Evolutionary conservation across 2,797 vertebrate genomes (phyloP), one percentile per base, ranked within the genome.

Genomic region (Capromys pilorides): DNA sequence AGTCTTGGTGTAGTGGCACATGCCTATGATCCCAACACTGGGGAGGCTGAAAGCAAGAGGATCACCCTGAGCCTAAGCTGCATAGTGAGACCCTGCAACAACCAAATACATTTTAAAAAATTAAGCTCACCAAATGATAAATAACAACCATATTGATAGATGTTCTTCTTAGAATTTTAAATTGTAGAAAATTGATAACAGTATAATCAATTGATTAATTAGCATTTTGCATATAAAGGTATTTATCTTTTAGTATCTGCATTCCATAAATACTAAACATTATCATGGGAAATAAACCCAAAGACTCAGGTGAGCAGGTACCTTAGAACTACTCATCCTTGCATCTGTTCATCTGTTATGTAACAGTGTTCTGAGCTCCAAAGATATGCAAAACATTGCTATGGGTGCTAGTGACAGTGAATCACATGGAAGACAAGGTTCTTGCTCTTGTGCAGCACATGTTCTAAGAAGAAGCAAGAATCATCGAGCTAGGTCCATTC

Each of bases 191-290:
- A 49, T 64, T 92, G 39, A 57, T 67, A 80, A 73, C 14, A 18
- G 31, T 21, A 41, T 62, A 62, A n/a, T 90, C 66, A 36, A 88
- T 90, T 92, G 41, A 77, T 49, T 92, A 90, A 45, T 66, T 54
- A 86, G 75, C 57, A 41, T 33, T 80, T 94, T 90, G 87, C 78
- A 86, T 21, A 61, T 81, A 41, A 95, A 83, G 31, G 59, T 90
- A 41, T 88, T 95, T n/a, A n/a, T 3, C 61, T 90, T 86, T 85
- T 85, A 62, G 41, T 24, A 69, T 62, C 22, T n/a, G 59, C 54
- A 59, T 71, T 91, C 94, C 71, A 62, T 88, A 93, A 94, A 89
- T 45, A 94, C 57, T 59, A 96, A 95, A 91, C 62, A 59, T 45
- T 84, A 88, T 69, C 69, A 45, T 54, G 51, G 16, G 71, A 45